These are phyloP conservation scores for Florisuga fusca DNA, from an alignment of 2,797 vertebrate genomes.

Conservation along the genomic window DNA sequence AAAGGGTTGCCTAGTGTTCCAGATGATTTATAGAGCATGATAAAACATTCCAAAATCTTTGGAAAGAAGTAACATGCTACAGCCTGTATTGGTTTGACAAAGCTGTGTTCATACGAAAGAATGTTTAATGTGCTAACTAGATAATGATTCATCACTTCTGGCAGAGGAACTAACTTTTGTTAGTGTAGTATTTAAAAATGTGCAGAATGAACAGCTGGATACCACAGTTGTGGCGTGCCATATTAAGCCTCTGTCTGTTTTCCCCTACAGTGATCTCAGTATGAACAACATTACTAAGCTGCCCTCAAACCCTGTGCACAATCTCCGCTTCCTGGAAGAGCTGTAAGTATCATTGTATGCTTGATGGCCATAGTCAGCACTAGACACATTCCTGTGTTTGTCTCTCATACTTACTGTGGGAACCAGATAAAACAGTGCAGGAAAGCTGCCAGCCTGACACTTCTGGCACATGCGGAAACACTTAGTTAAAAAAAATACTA, in stretches of 20 bases:
- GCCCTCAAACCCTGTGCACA: conserved; percentile 81
- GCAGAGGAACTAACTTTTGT: conserved; percentile 59
- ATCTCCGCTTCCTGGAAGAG: conserved; percentile 92
- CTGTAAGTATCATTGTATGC: conserved; percentile 85
- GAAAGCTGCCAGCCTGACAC: conserved; percentile 77
- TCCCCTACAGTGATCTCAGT: conserved; percentile 89
- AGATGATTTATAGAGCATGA: conserved; percentile 26
- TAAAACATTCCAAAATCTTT: conserved; percentile 48
- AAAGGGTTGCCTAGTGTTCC: conserved; percentile 13
- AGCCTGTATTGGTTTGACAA: conserved; percentile 14
- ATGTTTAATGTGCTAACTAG: conserved; percentile 43
- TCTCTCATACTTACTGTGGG: conserved; percentile 74
- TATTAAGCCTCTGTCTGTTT: conserved; percentile 75
- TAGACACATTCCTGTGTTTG: conserved; percentile 70
- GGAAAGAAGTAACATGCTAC: neutral
- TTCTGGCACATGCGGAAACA: conserved; percentile 80
- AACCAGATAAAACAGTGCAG: conserved; percentile 79
- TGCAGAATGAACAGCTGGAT: conserved; percentile 75
- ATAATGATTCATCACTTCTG: conserved; percentile 60
- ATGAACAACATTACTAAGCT: conserved; percentile 94
- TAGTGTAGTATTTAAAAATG: conserved; percentile 71
- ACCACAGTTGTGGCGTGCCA: conserved; percentile 41
- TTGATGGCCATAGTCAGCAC: conserved; percentile 45
- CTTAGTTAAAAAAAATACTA: conserved; percentile 64
- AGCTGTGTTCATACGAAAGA: neutral